These are phyloP conservation scores for Molothrus ater DNA, from an alignment of 2,797 vertebrate species.

Conservation along the genomic window DNA sequence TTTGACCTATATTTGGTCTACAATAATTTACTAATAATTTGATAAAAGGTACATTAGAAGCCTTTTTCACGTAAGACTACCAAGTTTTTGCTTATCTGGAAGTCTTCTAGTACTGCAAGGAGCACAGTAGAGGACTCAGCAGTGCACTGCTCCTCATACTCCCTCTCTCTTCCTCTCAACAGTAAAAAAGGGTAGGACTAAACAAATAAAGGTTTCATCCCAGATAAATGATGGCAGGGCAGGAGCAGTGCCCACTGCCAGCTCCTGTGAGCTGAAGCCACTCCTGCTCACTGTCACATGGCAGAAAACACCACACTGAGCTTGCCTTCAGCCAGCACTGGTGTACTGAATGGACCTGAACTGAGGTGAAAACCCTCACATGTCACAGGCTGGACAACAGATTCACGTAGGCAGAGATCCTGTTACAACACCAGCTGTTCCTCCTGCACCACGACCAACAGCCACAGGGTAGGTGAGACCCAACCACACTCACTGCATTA, in stretches of 20 bases:
- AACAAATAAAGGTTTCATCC: not conserved
- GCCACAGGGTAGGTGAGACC: not conserved
- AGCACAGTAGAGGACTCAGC: not conserved
- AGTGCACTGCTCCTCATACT: not conserved
- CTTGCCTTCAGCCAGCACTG: not conserved
- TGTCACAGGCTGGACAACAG: not conserved
- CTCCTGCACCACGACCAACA: not conserved
- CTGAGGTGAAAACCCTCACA: not conserved
- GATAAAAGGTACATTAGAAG: not conserved
- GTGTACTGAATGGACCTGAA: not conserved
- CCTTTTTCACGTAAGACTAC: not conserved
- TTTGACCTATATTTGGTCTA: not conserved
- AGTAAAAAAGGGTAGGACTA: not conserved
- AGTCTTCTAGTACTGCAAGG: not conserved
- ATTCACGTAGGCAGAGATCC: not conserved
- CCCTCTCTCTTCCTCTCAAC: not conserved
- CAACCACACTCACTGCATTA: rapidly evolving
- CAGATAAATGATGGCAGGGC: rapidly evolving
- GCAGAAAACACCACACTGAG: not conserved
- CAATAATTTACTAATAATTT: not conserved
- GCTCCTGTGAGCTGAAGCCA: not conserved
- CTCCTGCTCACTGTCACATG: rapidly evolving
- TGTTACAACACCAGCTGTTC: constrained; percentile 7
- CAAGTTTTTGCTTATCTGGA: not conserved
- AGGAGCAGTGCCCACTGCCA: not conserved